Conservation (phyloP, 2,797 vertebrate species). For the Gouania willdenowi region DNA sequence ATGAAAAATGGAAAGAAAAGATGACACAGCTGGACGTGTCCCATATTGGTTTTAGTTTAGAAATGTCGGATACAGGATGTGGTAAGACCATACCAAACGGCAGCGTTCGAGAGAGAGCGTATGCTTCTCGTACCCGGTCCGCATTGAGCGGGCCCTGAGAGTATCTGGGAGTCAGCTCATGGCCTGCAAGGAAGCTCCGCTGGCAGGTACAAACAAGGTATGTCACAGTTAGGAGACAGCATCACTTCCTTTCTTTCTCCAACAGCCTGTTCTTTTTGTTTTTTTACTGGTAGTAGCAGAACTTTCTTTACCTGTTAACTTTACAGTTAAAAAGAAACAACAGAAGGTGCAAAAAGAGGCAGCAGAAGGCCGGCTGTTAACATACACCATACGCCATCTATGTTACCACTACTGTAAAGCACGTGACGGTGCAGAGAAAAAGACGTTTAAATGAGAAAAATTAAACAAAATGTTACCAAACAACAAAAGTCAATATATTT, state of each 20-base stretch:
- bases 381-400: slow-evolving; percentile 84
- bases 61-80: slow-evolving; percentile 99
- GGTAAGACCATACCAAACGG: slow-evolving; percentile 99
- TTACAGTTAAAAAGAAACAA: slow-evolving; percentile 84
- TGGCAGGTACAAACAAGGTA: slow-evolving; percentile 99
- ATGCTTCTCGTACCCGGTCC: slow-evolving; percentile 99
- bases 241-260: slow-evolving; percentile 84
- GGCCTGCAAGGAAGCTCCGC: slow-evolving; percentile 99
- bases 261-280: slow-evolving; percentile 81
- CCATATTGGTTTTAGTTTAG: slow-evolving; percentile 87
- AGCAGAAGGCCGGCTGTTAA: slow-evolving; percentile 92
- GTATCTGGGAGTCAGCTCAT: slow-evolving; percentile 99
- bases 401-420: slow-evolving; percentile 94
- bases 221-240: slow-evolving; percentile 99
- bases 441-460: slow-evolving; percentile 85
- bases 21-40: slow-evolving; percentile 96
- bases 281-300: slow-evolving; percentile 78
- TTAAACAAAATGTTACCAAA: slow-evolving; percentile 81
- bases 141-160: slow-evolving; percentile 99
- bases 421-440: slow-evolving; percentile 96
- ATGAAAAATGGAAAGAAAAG: slow-evolving; percentile 89
- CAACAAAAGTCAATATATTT: slow-evolving; percentile 74
- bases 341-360: slow-evolving; percentile 89
- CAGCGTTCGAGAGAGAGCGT: slow-evolving; percentile 99
- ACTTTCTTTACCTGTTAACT: slow-evolving; percentile 99